These are phyloP conservation scores for Oryzias melastigma DNA, from an alignment of 2,113 vertebrate species.

Conservation along the genomic window DNA sequence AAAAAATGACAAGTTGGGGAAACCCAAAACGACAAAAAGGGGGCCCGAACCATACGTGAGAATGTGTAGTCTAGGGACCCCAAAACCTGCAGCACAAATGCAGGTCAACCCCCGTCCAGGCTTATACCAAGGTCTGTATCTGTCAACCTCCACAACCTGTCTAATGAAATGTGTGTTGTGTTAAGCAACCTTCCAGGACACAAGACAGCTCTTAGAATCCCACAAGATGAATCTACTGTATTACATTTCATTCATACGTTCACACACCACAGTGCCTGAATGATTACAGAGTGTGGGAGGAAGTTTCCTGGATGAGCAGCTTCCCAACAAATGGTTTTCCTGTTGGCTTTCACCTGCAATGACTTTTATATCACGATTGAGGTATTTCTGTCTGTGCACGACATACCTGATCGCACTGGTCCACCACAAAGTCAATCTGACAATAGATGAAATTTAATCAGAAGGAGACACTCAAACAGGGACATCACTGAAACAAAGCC, in stretches of 20 bases:
- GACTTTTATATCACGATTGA: neutral
- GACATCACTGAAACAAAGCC: slow-evolving; percentile 16
- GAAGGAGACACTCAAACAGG: slow-evolving; percentile 14
- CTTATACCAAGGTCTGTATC: no score
- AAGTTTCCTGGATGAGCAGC: slow-evolving; percentile 10
- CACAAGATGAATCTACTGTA: slow-evolving; percentile 29
- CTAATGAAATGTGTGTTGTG: no score
- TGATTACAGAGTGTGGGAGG: slow-evolving; percentile 34
- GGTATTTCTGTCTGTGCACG: slow-evolving; percentile 10
- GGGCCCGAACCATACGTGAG: no score
- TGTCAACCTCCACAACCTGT: no score
- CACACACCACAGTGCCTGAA: slow-evolving; percentile 30
- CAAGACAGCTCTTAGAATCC: slow-evolving; percentile 18
- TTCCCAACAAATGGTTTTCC: slow-evolving; percentile 19
- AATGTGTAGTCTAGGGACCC: no score
- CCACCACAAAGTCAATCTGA: slow-evolving; percentile 2
- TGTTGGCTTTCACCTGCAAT: slow-evolving; percentile 5
- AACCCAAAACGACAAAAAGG: no score
- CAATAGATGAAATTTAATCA: slow-evolving; percentile 24
- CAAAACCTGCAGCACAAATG: no score
- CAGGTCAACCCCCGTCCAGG: no score
- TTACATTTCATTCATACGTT: slow-evolving; percentile 36
- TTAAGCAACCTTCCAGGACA: slow-evolving; percentile 31
- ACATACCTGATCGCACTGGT: slow-evolving; percentile 11
- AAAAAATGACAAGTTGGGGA: no score